Evolutionary conservation across 2,113 vertebrate genomes (phyloP), one percentile per base, ranked within the genome.

Genomic region (Camarhynchus parvulus): DNA sequence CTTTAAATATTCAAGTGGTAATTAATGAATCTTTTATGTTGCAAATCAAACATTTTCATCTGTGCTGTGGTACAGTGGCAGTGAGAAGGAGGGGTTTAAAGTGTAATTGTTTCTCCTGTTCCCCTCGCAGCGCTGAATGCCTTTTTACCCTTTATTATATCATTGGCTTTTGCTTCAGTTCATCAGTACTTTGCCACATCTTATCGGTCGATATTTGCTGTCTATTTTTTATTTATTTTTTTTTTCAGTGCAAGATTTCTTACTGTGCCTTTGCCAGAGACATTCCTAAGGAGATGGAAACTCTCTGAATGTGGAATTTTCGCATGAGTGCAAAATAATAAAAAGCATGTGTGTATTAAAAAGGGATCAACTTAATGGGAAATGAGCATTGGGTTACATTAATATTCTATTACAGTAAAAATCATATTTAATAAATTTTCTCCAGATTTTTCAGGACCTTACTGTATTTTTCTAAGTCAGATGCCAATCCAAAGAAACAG

Each of bases 391-490:
- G 97, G 96, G 97, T 98, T 98, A 97, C 97, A 96, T 98, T 98
- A 98, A 98, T 98, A 98, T 98, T 98, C 97, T 97, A 97, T 98
- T 98, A 98, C 98, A 98, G 98, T 98, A 97, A 98, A 98, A 98
- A 98, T 98, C 97, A 97, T 98, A 97, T 98, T 98, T 98, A 98
- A 98, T 98, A 98, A 94, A 98, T 98, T 98, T 98, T 98, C 97
- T 98, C 95, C 95, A 97, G 97, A 92, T 96, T 97, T 97, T 94
- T 76, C 33, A 96, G 91, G 94, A 97, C 93, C 96, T 95, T 96
- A 95, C 97, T 95, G 87, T 98, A 98, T 98, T 98, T 98, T 98
- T 98, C 97, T 98, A 97, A 97, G 94, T 97, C 56, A 92, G 64
- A 95, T 97, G 97, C 97, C 98, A 98, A 97, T 96, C 91, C 95